These are phyloP conservation scores for Centroberyx gerrardi DNA, from an alignment of 2,797 vertebrate genomes.

Conservation along the genomic window DNA sequence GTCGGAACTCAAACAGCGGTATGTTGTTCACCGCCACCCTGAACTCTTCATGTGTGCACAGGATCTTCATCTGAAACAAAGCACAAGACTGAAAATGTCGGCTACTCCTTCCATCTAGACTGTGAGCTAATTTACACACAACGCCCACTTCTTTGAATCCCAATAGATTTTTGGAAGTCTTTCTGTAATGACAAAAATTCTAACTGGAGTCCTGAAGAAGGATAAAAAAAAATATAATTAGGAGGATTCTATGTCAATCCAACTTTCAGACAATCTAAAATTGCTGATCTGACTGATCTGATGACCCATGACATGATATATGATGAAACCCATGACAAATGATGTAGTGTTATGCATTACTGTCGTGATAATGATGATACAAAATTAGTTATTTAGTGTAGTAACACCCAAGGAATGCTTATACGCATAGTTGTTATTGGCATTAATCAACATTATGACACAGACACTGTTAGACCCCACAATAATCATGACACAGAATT, in stretches of 20 bases:
- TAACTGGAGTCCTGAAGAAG: not conserved
- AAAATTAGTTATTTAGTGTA: no score
- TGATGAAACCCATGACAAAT: no score
- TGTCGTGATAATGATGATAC: no score
- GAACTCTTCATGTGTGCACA: conserved; percentile 86
- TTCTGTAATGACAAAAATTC: not conserved
- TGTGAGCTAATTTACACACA: not conserved
- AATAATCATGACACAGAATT: not conserved
- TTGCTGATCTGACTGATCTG: no score
- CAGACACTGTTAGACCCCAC: not conserved
- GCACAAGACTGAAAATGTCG: not conserved
- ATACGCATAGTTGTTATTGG: not conserved
- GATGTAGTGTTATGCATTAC: not conserved
- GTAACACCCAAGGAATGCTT: not conserved
- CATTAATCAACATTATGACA: not conserved
- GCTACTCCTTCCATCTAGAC: not conserved
- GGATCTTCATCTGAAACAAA: conserved; percentile 86
- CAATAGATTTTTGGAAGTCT: not conserved
- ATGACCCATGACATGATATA: no score
- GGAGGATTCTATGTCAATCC: not conserved
- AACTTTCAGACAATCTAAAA: not conserved
- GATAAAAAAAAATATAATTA: not conserved
- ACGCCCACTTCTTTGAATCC: not conserved
- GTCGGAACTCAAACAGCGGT: conserved; percentile 90
- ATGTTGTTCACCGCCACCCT: conserved; percentile 91